Base-by-base conservation (phyloP, 2,113 vertebrate genomes). In the Grus americana region DNA sequence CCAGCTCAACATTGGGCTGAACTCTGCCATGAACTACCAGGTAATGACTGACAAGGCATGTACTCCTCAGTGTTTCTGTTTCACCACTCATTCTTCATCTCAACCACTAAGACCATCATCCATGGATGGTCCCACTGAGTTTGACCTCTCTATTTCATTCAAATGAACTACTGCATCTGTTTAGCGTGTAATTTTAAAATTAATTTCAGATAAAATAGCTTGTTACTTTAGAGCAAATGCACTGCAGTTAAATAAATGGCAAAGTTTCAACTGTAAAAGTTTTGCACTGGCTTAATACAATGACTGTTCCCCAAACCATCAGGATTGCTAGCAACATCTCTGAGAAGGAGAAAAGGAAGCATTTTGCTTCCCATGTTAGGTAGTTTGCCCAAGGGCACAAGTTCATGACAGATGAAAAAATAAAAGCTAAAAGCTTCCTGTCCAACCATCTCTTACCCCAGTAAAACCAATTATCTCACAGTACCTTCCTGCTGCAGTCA, bases 41-140 rank as follows among this genome's bases (percentile, higher is more conserved):
- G 54, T 42, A 76, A 8, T 16, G 32, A 27, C 40, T 18, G 16
- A 54, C 36, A 46, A 4, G 5, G 36, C 49, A 9, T 0, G 2
- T 59, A 57, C 26, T 54, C 23, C 14, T 52, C 75, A 11, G 32
- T 12, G 46, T 29, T n/a, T 38, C 61, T 30, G 30, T 57, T 32
- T 40, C 61, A 44, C 38, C 49, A 5, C 24, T 75, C 26, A 14
- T 42, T 79, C 47, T 67, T 36, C 65, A 36, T 10, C 52, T 71
- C 26, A 79, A 34, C 14, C 58, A 46, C 30, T 11, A 27, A 61
- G 14, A 72, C 23, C 75, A 38, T 11, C 55, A 44, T 19, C 38
- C 4, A 14, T 54, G 72, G 18, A 52, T 42, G 20, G 44, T 26
- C 30, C 47, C 59, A 57, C 34, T 10, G 59, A 38, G 22, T 65